Percentiles rank a stretch among this genome's conserved stretches.
Evolutionary conservation across 2,797 vertebrate genomes (phyloP).

Genomic region (Cryptoblepharus egeriae): DNA sequence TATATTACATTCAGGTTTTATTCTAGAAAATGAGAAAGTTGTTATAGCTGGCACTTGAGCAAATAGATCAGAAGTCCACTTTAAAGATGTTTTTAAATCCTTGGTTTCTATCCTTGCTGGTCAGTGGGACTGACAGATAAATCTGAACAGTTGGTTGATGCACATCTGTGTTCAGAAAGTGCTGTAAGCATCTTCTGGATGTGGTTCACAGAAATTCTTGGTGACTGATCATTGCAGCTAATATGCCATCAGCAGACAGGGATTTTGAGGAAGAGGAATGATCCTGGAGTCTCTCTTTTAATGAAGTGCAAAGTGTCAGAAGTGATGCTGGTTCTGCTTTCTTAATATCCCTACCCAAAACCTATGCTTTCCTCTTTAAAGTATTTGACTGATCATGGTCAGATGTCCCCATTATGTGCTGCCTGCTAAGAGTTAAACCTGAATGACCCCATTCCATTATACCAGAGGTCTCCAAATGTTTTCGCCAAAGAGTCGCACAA

Average conservation of each 20-base stretch:
- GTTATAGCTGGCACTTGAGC: no score
- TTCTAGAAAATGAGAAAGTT: no score
- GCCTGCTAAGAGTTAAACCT: not conserved
- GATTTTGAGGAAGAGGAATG: conserved; percentile 46
- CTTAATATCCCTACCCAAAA: not conserved
- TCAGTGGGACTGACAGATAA: no score
- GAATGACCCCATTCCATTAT: not conserved
- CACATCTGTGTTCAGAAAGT: not conserved
- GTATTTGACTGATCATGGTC: not conserved
- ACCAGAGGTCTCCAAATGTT: no score
- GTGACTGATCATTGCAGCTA: not conserved
- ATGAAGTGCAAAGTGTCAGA: no score
- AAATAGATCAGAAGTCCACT: no score
- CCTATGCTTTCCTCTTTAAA: not conserved
- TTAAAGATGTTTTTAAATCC: no score
- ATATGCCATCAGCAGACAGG: conserved; percentile 22
- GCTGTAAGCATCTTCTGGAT: accelerated
- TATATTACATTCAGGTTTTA: no score
- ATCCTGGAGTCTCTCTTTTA: conserved; percentile 35
- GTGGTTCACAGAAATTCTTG: conserved; percentile 28
- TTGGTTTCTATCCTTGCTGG: no score
- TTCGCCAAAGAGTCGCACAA: no score
- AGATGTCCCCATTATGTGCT: not conserved
- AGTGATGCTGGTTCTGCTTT: not conserved
- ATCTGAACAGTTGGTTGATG: conserved; percentile 13